phyloP scores from a whole-genome alignment of 2,797 vertebrate genomes.

The Nannoperca australis region DNA sequence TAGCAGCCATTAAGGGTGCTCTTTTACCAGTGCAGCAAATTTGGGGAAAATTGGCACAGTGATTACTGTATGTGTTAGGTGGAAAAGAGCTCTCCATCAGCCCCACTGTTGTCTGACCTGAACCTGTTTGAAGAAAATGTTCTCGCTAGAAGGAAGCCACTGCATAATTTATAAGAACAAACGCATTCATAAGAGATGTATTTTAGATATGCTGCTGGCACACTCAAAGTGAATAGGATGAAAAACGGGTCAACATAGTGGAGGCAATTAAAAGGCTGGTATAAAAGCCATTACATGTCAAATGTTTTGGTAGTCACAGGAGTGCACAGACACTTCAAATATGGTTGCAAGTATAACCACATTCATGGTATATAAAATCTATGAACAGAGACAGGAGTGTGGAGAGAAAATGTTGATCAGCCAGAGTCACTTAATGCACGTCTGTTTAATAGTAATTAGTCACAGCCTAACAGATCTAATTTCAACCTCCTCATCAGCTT shows the following conservation, averaged over 20 bases:
- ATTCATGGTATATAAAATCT: conserved; percentile 3
- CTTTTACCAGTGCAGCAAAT: not conserved
- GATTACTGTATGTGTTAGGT: not conserved
- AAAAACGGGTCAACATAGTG: not conserved
- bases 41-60: not conserved
- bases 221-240: conserved; percentile 13
- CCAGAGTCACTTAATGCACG: conserved; percentile 45
- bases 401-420: conserved; percentile 26
- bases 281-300: not conserved
- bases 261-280: conserved; percentile 7
- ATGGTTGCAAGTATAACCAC: not conserved
- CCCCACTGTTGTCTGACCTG: conserved; percentile 11
- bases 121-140: conserved; percentile 31
- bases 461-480: conserved; percentile 60
- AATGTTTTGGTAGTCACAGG: not conserved
- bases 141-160: conserved; percentile 21
- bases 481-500: conserved; percentile 52
- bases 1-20: conserved; percentile 1
- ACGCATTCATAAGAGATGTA: conserved; percentile 36
- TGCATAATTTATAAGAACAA: conserved; percentile 49
- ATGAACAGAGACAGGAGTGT: not conserved
- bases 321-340: not conserved
- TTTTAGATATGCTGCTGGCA: conserved; percentile 8
- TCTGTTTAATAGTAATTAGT: conserved; percentile 66
- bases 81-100: conserved; percentile 7